phyloP scores from a whole-genome alignment of 2,797 vertebrate species.

The Paguma larvata region DNA sequence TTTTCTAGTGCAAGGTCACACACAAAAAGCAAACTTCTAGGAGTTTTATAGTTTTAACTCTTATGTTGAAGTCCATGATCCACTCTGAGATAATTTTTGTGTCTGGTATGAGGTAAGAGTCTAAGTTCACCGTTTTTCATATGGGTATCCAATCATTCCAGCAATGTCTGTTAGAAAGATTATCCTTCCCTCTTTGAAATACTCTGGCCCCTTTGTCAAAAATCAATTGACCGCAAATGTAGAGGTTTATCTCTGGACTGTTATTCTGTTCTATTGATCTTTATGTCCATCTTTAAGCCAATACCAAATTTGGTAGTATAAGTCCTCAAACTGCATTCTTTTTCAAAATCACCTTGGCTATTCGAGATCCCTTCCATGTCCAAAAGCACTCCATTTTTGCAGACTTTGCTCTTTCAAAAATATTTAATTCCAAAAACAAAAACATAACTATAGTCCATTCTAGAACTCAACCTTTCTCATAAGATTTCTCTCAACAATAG shows the following conservation, averaged over 20 bases:
- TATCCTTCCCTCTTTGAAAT: neutral
- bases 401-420: neutral
- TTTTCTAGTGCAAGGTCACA: neutral
- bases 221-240: neutral
- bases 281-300: neutral
- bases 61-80: neutral
- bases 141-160: neutral
- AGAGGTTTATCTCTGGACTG: neutral
- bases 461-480: neutral
- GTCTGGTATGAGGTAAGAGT: neutral
- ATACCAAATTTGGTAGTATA: neutral
- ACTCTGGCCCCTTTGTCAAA: neutral
- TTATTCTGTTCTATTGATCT: neutral
- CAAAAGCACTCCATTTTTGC: neutral
- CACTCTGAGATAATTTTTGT: neutral
- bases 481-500: neutral
- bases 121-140: neutral
- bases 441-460: neutral
- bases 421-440: slow-evolving; percentile 17
- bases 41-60: neutral
- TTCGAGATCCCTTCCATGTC: neutral
- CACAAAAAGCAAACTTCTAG: neutral
- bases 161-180: neutral
- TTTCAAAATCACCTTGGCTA: neutral
- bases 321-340: neutral